phyloP scores from a whole-genome alignment of 2,113 vertebrate species.

The Podarcis raffonei region DNA sequence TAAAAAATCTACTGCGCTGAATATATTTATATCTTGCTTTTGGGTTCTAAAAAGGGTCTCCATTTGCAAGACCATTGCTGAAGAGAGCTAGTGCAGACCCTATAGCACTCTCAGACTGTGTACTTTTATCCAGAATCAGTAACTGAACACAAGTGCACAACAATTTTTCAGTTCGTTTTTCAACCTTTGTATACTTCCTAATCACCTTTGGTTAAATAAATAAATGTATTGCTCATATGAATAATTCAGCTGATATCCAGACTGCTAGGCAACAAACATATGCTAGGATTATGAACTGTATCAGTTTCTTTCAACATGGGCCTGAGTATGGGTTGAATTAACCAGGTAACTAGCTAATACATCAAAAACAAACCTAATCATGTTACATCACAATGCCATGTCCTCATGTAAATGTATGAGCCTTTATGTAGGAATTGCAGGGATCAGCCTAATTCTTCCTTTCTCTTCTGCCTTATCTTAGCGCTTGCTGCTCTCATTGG shows the following conservation, averaged over 20 bases:
- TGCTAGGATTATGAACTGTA: background rate
- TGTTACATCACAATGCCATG: background rate
- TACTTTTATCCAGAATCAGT: background rate
- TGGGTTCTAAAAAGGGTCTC: background rate
- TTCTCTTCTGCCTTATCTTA: background rate
- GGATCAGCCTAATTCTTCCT: background rate
- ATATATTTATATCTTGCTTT: background rate
- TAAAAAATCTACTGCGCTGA: background rate
- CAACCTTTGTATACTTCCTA: background rate
- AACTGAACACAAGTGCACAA: background rate
- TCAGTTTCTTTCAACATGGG: background rate
- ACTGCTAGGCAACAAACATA: background rate
- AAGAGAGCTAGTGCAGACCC: too few relatives aligned
- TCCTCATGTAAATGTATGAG: background rate
- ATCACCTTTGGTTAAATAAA: too few relatives aligned
- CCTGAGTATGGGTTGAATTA: background rate
- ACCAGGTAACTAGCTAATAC: background rate
- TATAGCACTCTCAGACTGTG: too few relatives aligned
- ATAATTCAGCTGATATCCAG: background rate
- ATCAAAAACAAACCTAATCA: background rate
- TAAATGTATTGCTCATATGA: background rate
- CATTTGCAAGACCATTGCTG: too few relatives aligned
- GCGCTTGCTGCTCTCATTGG: too few relatives aligned
- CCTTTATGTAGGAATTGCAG: background rate
- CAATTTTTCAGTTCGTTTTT: background rate